These are phyloP conservation scores for Lordiphosa andalusiaca DNA, from an alignment of 2,888 invertebrate species.

Conservation along the genomic window DNA sequence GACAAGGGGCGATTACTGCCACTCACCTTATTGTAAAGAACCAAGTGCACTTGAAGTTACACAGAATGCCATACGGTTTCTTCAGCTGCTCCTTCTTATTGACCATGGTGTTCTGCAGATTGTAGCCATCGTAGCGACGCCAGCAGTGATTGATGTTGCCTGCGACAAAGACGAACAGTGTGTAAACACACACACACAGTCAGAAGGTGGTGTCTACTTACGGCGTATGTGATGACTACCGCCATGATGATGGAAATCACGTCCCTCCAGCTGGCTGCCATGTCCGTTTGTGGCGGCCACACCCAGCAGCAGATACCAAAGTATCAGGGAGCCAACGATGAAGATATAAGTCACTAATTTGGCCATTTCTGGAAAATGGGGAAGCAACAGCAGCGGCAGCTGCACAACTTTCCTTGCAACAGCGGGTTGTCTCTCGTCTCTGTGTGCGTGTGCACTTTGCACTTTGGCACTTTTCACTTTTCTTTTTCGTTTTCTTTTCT, in stretches of 20 bases:
- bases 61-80: constrained; percentile 78
- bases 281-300: constrained; percentile 74
- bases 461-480: constrained; percentile 30
- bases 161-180: constrained; percentile 23
- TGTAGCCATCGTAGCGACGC: constrained; percentile 79
- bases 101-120: constrained; percentile 76
- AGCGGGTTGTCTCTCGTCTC: constrained; percentile 5
- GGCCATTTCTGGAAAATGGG: constrained; percentile 62
- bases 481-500: constrained; percentile 7
- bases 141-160: constrained; percentile 79
- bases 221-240: constrained; percentile 77
- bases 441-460: constrained; percentile 34
- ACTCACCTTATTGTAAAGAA: constrained; percentile 77
- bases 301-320: constrained; percentile 74
- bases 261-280: constrained; percentile 76
- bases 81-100: constrained; percentile 78
- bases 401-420: constrained; percentile 3
- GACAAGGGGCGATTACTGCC: neutral
- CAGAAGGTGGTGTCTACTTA: constrained; percentile 45
- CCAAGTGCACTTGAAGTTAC: constrained; percentile 79
- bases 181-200: neutral
- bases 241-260: constrained; percentile 76
- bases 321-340: constrained; percentile 64
- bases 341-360: constrained; percentile 76
- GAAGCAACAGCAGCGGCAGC: neutral